These are phyloP conservation scores for Yponomeuta evonymella DNA, from an alignment of 2,888 invertebrate species.

Conservation along the genomic window DNA sequence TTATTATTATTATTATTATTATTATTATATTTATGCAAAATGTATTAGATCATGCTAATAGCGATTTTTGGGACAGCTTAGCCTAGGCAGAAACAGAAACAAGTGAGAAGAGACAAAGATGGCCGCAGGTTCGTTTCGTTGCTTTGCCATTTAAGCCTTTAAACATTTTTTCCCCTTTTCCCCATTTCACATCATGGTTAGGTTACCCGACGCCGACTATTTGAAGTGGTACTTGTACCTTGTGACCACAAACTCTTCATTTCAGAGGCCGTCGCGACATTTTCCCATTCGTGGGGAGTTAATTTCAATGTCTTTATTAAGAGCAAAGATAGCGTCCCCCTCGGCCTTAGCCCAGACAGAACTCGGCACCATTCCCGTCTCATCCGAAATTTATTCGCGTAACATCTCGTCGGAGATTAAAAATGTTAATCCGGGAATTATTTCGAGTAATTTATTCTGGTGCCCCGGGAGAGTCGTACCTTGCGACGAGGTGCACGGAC, in stretches of 20 bases:
- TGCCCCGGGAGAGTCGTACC: slow-evolving; percentile 45
- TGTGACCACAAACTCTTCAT: neutral
- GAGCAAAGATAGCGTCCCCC: neutral
- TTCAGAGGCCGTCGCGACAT: neutral
- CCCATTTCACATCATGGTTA: no score
- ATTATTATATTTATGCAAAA: no score
- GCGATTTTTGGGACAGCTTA: no score
- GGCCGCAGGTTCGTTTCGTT: no score
- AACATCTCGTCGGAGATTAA: slow-evolving; percentile 69
- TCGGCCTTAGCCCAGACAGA: neutral
- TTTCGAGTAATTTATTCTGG: slow-evolving; percentile 66
- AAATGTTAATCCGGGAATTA: slow-evolving; percentile 74
- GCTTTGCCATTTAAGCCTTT: no score
- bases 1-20: no score
- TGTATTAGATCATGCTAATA: no score
- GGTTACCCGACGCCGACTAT: no score
- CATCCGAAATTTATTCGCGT: slow-evolving; percentile 54
- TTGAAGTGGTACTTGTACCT: no score
- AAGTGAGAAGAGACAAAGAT: no score
- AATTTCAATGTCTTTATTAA: neutral
- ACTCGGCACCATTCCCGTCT: neutral
- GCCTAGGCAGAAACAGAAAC: no score
- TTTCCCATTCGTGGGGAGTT: neutral
- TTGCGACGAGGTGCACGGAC: slow-evolving; percentile 37
- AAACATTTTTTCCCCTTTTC: no score